A percentile compares a stretch with the other conserved stretches of the same genome.
These are phyloP conservation scores for Coluber constrictor DNA, from an alignment of 2,797 vertebrate species.

Conservation along the genomic window DNA sequence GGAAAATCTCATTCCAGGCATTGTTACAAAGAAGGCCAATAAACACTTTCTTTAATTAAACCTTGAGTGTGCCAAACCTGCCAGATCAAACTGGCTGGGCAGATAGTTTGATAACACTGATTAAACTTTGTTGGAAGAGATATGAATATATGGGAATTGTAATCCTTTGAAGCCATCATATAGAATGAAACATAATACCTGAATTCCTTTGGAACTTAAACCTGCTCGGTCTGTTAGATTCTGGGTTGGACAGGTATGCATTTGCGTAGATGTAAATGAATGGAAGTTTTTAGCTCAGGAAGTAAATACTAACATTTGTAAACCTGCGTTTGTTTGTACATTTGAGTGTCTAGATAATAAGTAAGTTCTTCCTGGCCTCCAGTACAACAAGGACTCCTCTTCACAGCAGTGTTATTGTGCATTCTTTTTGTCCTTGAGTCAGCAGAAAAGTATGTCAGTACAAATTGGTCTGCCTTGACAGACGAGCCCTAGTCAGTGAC, in stretches of 20 bases:
- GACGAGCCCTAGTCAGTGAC: background rate
- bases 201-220: background rate
- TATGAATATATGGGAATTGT: background rate
- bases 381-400: background rate
- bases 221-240: background rate
- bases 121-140: background rate
- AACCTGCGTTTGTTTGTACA: background rate
- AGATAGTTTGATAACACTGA: background rate
- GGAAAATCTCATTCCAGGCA: background rate
- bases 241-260: background rate
- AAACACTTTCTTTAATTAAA: background rate
- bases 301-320: background rate
- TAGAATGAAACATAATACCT: background rate
- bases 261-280: background rate
- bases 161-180: background rate
- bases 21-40: background rate
- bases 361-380: background rate
- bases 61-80: background rate
- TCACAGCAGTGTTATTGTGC: background rate
- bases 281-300: background rate
- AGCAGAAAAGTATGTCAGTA: background rate
- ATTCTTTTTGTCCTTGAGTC: background rate
- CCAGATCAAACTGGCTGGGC: background rate
- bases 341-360: background rate
- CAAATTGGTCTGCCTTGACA: background rate